Percentiles rank a stretch among this genome's conserved stretches.
These are phyloP conservation scores for Hippocampus kuda DNA, from an alignment of 2,797 vertebrate genomes.

Conservation along the genomic window DNA sequence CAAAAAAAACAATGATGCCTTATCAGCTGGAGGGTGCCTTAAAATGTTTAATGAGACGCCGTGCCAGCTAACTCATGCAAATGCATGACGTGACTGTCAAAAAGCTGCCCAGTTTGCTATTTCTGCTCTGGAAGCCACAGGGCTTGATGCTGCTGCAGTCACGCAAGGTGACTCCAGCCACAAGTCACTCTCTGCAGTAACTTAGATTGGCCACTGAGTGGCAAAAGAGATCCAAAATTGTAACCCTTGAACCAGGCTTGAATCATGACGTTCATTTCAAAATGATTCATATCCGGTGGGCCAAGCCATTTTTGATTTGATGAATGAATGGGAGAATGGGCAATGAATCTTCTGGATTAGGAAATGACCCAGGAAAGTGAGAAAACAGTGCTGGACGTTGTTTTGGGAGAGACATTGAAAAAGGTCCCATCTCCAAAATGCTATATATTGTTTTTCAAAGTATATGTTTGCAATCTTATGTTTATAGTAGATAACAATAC, in stretches of 20 bases:
- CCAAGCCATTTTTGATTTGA: too few relatives aligned
- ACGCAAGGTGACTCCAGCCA: constrained; percentile 31
- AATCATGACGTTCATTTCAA: too few relatives aligned
- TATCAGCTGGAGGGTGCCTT: constrained; percentile 19
- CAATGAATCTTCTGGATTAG: too few relatives aligned
- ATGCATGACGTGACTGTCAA: constrained; percentile 21
- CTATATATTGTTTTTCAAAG: too few relatives aligned
- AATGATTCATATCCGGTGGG: too few relatives aligned
- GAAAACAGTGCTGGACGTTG: too few relatives aligned
- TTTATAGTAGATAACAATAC: too few relatives aligned
- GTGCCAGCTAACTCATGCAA: constrained; percentile 23
- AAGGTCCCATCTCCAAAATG: too few relatives aligned
- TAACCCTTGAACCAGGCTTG: background rate
- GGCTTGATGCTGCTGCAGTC: constrained; percentile 10
- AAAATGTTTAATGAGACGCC: constrained; percentile 19
- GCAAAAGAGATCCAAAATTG: constrained; percentile 20
- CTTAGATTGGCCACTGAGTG: constrained; percentile 41
- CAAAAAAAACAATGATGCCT: background rate
- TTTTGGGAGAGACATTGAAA: too few relatives aligned
- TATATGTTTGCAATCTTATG: too few relatives aligned
- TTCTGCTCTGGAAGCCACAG: constrained; percentile 21
- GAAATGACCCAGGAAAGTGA: background rate
- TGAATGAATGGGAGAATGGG: too few relatives aligned
- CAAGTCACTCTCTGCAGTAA: constrained; percentile 17
- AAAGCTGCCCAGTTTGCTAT: constrained; percentile 23